These are phyloP conservation scores for Rugalucina vietnamica DNA, from an alignment of 2,888 invertebrate genomes.

Conservation along the genomic window DNA sequence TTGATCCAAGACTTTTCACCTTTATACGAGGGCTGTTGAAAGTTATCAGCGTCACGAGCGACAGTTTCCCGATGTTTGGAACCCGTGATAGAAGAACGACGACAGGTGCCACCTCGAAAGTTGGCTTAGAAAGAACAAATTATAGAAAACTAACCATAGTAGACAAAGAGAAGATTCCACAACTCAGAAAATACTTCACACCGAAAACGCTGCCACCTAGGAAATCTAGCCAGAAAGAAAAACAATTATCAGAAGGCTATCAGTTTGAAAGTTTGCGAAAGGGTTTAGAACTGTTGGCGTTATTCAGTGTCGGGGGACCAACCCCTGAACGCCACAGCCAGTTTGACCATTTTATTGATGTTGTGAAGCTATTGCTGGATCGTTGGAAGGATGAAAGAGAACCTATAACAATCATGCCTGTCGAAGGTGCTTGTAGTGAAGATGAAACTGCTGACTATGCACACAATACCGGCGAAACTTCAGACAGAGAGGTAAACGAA, in stretches of 20 bases:
- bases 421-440: neutral
- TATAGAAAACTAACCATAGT: slow-evolving; percentile 5
- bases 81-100: neutral
- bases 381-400: neutral
- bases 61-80: neutral
- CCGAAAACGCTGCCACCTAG: neutral
- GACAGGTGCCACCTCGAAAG: slow-evolving; percentile 13
- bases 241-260: neutral
- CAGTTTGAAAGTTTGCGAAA: slow-evolving; percentile 20
- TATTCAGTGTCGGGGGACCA: slow-evolving; percentile 17
- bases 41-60: neutral
- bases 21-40: neutral
- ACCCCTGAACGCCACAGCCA: slow-evolving; percentile 7
- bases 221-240: neutral
- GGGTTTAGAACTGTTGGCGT: slow-evolving; percentile 22
- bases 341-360: slow-evolving; percentile 30
- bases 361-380: slow-evolving; percentile 19
- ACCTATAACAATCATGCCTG: neutral
- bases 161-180: neutral
- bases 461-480: neutral
- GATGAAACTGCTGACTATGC: too few species aligned
- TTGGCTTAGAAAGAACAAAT: slow-evolving; percentile 9
- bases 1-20: slow-evolving; percentile 29
- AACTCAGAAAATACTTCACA: neutral
- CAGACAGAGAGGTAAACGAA: neutral